Conservation (phyloP, 2,888 invertebrate species). For the Drosophila kuntzei region DNA sequence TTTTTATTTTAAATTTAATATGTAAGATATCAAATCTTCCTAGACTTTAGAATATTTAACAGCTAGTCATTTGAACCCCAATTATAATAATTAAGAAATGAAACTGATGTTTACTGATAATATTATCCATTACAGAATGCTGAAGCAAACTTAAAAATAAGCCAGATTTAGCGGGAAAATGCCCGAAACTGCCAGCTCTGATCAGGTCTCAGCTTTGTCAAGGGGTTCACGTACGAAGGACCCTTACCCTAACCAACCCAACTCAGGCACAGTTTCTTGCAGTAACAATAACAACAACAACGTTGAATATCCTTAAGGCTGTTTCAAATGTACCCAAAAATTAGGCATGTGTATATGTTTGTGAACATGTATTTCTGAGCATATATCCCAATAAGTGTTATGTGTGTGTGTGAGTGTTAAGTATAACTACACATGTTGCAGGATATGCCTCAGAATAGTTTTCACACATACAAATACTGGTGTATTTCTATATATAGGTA, state of each 20-base stretch:
- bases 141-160: neutral
- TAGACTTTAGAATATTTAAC: too few species aligned
- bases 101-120: too few species aligned
- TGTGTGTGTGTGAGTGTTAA: slow-evolving; percentile 43
- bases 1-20: too few species aligned
- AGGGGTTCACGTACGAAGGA: slow-evolving; percentile 21
- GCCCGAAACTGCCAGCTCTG: neutral
- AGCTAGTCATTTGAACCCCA: too few species aligned
- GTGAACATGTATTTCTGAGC: slow-evolving; percentile 19
- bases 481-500: slow-evolving; percentile 5
- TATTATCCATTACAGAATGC: neutral
- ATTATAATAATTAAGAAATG: too few species aligned
- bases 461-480: slow-evolving; percentile 20
- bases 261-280: slow-evolving; percentile 63
- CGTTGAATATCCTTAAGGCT: slow-evolving; percentile 69
- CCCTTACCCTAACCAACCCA: slow-evolving; percentile 23
- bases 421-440: slow-evolving; percentile 58
- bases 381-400: slow-evolving; percentile 34
- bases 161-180: neutral
- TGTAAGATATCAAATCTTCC: too few species aligned
- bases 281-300: slow-evolving; percentile 36
- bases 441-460: slow-evolving; percentile 73
- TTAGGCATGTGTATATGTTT: slow-evolving; percentile 5
- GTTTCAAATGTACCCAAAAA: slow-evolving; percentile 48
- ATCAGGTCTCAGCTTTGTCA: slow-evolving; percentile 21